Evolutionary conservation across 2,797 vertebrate genomes (phyloP).

Genomic region (Enteromius thamalakanensis): DNA sequence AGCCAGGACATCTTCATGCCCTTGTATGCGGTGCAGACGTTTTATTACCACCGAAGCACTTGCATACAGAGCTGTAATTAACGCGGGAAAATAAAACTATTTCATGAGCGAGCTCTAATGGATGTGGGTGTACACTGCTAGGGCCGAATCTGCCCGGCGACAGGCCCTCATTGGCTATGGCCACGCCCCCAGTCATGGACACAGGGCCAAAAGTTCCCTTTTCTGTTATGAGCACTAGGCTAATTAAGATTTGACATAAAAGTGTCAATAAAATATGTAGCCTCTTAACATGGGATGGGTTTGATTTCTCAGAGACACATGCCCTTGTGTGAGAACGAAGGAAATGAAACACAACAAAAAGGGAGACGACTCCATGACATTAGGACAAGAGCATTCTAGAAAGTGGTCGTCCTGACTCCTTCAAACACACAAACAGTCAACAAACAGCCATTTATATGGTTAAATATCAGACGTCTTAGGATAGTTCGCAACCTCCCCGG

Average conservation of each 20-base stretch:
- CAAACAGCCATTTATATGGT: neutral
- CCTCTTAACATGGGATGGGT: conserved; percentile 46
- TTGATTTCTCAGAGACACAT: conserved; percentile 47
- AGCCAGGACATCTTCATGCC: conserved; percentile 63
- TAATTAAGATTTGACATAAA: conserved; percentile 84
- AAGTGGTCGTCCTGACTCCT: neutral
- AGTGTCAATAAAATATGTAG: conserved; percentile 78
- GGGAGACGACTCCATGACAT: neutral
- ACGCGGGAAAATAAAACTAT: conserved; percentile 83
- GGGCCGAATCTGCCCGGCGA: conserved; percentile 65
- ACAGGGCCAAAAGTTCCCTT: conserved; percentile 58
- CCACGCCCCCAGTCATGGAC: conserved; percentile 52
- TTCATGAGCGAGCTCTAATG: conserved; percentile 77
- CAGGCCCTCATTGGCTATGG: conserved; percentile 47
- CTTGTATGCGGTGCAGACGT: conserved; percentile 74
- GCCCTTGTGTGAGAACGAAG: conserved; percentile 31
- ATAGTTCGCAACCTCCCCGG: conserved; percentile 79
- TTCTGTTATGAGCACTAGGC: conserved; percentile 73
- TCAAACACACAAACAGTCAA: neutral
- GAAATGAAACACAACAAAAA: conserved; percentile 26
- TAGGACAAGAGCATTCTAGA: conserved; percentile 32
- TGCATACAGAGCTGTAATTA: conserved; percentile 76
- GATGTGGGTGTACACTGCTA: conserved; percentile 75
- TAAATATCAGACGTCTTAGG: neutral
- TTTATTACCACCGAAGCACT: conserved; percentile 70